phyloP scores from a whole-genome alignment of 2,888 invertebrate genomes.

The Nezara viridula region DNA sequence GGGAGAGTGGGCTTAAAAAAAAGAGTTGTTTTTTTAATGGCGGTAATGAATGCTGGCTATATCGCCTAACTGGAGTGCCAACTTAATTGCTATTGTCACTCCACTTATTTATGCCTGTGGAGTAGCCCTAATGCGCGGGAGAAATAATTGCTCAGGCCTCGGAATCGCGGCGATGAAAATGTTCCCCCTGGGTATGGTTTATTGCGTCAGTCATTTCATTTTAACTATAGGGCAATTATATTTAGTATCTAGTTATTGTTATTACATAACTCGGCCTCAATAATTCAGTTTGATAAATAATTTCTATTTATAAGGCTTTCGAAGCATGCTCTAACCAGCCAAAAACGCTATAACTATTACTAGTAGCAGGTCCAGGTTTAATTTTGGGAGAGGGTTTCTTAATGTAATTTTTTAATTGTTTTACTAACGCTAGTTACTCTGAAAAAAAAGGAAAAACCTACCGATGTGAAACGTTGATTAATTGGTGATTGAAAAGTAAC shows the following conservation, averaged over 20 bases:
- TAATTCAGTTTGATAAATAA: not conserved
- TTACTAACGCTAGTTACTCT: no score
- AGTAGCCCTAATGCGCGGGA: not conserved
- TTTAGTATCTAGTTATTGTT: not conserved
- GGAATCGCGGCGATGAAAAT: conserved; percentile 11
- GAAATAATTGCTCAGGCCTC: not conserved
- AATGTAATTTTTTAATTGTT: no score
- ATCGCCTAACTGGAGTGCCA: conserved; percentile 10
- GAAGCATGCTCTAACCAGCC: no score
- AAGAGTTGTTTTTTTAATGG: conserved; percentile 39
- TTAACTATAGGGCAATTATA: not conserved
- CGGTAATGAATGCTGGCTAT: conserved; percentile 32
- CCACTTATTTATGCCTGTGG: conserved; percentile 19
- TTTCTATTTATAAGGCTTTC: not conserved
- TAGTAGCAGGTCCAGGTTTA: no score
- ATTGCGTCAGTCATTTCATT: not conserved
- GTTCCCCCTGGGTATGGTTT: not conserved
- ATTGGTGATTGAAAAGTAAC: no score
- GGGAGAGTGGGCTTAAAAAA: not conserved
- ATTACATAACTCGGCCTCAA: not conserved
- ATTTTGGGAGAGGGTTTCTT: no score
- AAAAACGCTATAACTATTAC: no score
- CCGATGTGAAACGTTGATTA: no score
- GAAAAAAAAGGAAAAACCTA: no score
- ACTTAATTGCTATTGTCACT: conserved; percentile 41